These are phyloP conservation scores for Stegophylla sp. DNA, from an alignment of 2,888 invertebrate genomes.

Conservation along the genomic window DNA sequence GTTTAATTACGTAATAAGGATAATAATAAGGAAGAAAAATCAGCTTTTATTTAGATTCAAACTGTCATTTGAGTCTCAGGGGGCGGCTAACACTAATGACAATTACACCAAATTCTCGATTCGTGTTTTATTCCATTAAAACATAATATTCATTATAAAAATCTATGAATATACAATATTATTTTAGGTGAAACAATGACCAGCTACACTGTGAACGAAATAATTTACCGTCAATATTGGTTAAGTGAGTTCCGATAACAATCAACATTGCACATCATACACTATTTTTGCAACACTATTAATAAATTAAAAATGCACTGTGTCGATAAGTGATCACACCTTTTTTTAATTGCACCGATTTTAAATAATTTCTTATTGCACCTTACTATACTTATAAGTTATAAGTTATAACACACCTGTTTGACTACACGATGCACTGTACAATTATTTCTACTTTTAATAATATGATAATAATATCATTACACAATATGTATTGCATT, in stretches of 20 bases:
- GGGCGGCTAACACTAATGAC: too few relatives aligned
- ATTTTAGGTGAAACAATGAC: constrained; percentile 35
- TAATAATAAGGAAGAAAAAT: too few relatives aligned
- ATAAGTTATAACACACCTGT: too few relatives aligned
- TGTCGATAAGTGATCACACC: not conserved
- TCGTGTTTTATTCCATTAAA: not conserved
- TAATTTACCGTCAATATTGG: not conserved
- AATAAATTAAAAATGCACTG: constrained; percentile 5
- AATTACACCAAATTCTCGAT: too few relatives aligned
- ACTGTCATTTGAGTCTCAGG: too few relatives aligned
- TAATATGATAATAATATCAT: not conserved
- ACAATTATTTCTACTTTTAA: not conserved
- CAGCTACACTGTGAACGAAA: constrained; percentile 10
- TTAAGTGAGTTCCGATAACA: constrained; percentile 28
- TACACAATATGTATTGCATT: not conserved
- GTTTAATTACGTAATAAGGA: too few relatives aligned
- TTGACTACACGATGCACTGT: not conserved
- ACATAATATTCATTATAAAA: constrained; percentile 4
- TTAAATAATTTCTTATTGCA: not conserved
- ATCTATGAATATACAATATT: not conserved
- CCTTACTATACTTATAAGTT: not conserved
- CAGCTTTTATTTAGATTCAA: too few relatives aligned
- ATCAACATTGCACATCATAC: constrained; percentile 9
- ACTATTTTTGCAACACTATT: not conserved
- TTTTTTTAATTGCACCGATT: not conserved